These are phyloP conservation scores for Mesochorus sp. DNA, from an alignment of 2,888 invertebrate genomes.

Conservation along the genomic window DNA sequence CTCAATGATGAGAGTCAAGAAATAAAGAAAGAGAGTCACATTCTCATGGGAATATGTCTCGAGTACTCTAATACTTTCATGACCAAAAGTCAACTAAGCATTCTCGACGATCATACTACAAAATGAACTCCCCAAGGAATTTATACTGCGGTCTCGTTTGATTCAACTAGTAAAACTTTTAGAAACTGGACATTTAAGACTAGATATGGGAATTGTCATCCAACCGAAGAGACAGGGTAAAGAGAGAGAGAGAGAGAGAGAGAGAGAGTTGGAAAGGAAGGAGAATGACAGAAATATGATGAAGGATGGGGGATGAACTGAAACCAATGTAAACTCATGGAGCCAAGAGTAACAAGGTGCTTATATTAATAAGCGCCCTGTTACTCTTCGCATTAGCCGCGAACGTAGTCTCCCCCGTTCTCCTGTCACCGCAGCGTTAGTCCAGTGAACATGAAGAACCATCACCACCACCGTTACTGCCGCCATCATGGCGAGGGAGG, in stretches of 20 bases:
- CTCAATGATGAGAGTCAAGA: neutral
- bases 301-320: neutral
- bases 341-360: slow-evolving; percentile 10
- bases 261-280: too few relatives aligned
- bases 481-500: slow-evolving; percentile 34
- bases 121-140: slow-evolving; percentile 16
- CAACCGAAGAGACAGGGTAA: slow-evolving; percentile 3
- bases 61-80: slow-evolving; percentile 25
- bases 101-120: slow-evolving; percentile 32
- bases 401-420: too few relatives aligned
- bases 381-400: too few relatives aligned
- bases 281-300: slow-evolving; percentile 22
- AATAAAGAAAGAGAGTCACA: slow-evolving; percentile 15
- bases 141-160: slow-evolving; percentile 25
- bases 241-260: too few relatives aligned
- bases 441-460: slow-evolving; percentile 29
- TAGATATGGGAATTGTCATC: neutral
- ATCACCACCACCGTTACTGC: slow-evolving; percentile 31
- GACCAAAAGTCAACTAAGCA: slow-evolving; percentile 59
- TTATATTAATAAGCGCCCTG: too few relatives aligned
- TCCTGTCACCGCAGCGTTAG: slow-evolving; percentile 31
- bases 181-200: too few relatives aligned
- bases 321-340: slow-evolving; percentile 20
- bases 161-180: too few relatives aligned
- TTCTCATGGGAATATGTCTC: slow-evolving; percentile 50